phyloP scores from a whole-genome alignment of 2,113 vertebrate species.

The Hystrix cristata region DNA sequence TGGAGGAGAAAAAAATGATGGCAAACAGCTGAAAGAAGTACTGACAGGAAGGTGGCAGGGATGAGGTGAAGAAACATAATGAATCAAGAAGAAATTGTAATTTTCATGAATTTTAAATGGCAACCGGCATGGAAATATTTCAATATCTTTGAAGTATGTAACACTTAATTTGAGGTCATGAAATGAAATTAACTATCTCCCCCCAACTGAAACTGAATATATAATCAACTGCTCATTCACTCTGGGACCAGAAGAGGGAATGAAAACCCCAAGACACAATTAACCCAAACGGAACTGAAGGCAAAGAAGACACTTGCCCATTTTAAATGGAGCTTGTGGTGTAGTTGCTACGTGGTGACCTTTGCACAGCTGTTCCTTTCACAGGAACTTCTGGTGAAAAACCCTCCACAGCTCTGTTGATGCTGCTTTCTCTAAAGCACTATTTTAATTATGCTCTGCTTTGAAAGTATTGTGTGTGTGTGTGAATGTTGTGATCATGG shows the following conservation, averaged over 20 bases:
- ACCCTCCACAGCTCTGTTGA: not conserved
- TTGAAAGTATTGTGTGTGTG: not conserved
- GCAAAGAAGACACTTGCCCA: not conserved
- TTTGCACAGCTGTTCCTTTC: constrained; percentile 29
- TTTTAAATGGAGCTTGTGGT: constrained; percentile 41
- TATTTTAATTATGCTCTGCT: constrained; percentile 50
- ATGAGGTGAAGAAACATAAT: not conserved
- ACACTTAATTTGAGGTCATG: constrained; percentile 69
- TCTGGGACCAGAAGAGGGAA: not conserved
- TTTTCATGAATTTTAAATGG: constrained; percentile 49
- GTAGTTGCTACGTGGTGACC: not conserved
- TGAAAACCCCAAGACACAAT: constrained; percentile 21
- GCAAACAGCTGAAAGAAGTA: not conserved
- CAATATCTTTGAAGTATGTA: constrained; percentile 57
- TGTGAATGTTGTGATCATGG: constrained; percentile 57
- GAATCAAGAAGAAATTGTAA: constrained; percentile 43
- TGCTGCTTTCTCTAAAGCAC: not conserved
- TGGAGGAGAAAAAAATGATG: not conserved
- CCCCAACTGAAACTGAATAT: constrained; percentile 44
- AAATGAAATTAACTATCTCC: constrained; percentile 61
- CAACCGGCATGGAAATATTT: constrained; percentile 61
- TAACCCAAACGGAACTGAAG: constrained; percentile 29
- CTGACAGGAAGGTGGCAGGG: not conserved
- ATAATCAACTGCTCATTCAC: constrained; percentile 39
- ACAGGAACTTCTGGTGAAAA: not conserved